Conservation (phyloP, 2,113 vertebrate genomes). For the Reinhardtius hippoglossoides region DNA sequence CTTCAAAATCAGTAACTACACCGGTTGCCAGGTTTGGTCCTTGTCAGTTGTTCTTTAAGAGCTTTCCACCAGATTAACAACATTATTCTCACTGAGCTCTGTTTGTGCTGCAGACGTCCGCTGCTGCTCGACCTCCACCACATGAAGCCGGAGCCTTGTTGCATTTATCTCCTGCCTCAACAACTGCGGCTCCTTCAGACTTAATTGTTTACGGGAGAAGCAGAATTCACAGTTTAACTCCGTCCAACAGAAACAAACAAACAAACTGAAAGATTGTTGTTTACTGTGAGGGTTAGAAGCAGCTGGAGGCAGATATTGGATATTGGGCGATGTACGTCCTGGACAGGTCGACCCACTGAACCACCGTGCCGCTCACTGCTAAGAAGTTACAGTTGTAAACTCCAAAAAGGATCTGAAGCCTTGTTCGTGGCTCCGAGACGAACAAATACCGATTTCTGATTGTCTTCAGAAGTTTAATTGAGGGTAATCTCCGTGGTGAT, state of each 20-base stretch:
- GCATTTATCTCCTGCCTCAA: slow-evolving; percentile 53
- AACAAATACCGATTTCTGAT: neutral
- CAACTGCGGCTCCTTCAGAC: slow-evolving; percentile 48
- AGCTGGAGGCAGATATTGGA: no score
- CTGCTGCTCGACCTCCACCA: slow-evolving; percentile 12
- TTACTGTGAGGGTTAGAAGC: no score
- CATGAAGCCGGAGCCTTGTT: slow-evolving; percentile 16
- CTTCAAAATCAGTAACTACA: no score
- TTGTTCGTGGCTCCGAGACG: no score
- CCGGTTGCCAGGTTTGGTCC: no score
- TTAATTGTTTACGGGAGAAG: slow-evolving; percentile 57
- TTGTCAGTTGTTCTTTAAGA: neutral
- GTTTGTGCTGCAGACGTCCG: slow-evolving; percentile 41
- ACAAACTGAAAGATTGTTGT: no score
- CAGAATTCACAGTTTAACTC: slow-evolving; percentile 20
- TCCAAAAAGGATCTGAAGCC: no score
- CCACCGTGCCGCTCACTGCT: no score
- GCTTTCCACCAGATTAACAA: slow-evolving; percentile 61
- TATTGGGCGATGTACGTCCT: no score
- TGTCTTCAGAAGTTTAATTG: neutral
- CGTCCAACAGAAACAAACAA: no score
- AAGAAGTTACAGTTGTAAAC: no score
- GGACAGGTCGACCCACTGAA: neutral
- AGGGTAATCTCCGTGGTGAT: neutral
- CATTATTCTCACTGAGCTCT: slow-evolving; percentile 54